Evolutionary conservation across 1,140 invertebrate genomes (phyloP).

Genomic region (Lordiphosa mommai): DNA sequence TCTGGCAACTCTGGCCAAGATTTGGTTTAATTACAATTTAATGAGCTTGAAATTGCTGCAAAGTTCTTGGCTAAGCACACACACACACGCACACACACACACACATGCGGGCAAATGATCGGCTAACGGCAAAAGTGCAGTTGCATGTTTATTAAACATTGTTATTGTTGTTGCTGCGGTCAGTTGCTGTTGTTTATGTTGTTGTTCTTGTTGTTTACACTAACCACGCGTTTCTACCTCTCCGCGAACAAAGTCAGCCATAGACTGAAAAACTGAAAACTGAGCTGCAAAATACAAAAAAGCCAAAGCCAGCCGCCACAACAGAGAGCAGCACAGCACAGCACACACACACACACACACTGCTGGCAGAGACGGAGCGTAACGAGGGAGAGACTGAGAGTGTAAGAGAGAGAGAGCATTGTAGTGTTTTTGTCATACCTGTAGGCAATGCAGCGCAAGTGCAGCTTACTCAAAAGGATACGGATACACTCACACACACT

Average conservation of each 20-base stretch:
- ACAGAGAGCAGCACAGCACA: slow-evolving; percentile 18
- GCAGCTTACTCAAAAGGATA: slow-evolving; percentile 59
- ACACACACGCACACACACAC: slow-evolving; percentile 6
- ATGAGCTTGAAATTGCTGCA: slow-evolving; percentile 29
- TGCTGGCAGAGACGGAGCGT: slow-evolving; percentile 19
- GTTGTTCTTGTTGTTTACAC: slow-evolving; percentile 15
- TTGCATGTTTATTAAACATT: slow-evolving; percentile 40
- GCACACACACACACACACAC: too few species aligned
- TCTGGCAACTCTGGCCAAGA: slow-evolving; percentile 49
- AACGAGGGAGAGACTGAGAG: slow-evolving; percentile 3
- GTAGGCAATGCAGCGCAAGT: slow-evolving; percentile 63
- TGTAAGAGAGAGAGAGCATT: slow-evolving; percentile 5
- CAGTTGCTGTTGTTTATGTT: slow-evolving; percentile 7
- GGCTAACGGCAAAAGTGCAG: slow-evolving; percentile 28
- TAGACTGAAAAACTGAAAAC: slow-evolving; percentile 62
- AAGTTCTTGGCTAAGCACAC: slow-evolving; percentile 6
- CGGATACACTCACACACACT: not conserved
- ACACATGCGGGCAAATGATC: not conserved
- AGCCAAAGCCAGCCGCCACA: not conserved
- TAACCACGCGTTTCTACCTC: slow-evolving; percentile 57
- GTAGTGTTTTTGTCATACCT: slow-evolving; percentile 36
- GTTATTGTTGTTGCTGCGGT: slow-evolving; percentile 10
- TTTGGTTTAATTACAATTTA: slow-evolving; percentile 46
- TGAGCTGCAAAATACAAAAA: slow-evolving; percentile 48
- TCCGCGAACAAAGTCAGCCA: slow-evolving; percentile 62